phyloP scores from a whole-genome alignment of 2,113 vertebrate genomes.

The Nettapus auritus region DNA sequence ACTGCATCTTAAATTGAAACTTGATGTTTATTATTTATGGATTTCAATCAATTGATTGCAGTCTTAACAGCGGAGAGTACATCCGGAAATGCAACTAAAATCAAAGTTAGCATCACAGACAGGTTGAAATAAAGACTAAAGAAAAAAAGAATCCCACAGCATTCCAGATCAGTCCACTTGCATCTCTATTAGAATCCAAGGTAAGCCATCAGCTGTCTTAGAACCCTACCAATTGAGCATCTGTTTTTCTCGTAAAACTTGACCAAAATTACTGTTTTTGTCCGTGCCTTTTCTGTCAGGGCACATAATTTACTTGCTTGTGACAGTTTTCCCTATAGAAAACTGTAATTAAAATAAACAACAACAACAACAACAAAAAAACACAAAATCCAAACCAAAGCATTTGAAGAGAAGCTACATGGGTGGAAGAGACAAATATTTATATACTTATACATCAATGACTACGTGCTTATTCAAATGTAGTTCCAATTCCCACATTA shows the following conservation, averaged over 20 bases:
- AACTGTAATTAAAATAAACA: neutral
- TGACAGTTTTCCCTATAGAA: neutral
- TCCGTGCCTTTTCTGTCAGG: neutral
- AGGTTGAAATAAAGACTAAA: neutral
- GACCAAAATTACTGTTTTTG: neutral
- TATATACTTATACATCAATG: neutral
- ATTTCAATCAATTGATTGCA: conserved; percentile 42
- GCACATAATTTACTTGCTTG: neutral
- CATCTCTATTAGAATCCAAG: neutral
- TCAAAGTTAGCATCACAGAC: neutral
- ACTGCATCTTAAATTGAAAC: neutral
- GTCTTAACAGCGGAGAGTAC: conserved; percentile 10
- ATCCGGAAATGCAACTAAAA: conserved; percentile 23
- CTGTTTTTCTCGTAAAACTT: neutral
- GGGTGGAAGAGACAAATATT: neutral
- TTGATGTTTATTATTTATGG: conserved; percentile 14
- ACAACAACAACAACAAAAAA: neutral
- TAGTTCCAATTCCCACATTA: neutral
- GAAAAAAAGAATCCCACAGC: neutral
- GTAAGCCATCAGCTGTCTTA: neutral
- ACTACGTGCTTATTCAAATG: neutral
- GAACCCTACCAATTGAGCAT: neutral
- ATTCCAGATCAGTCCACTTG: neutral
- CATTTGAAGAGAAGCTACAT: neutral
- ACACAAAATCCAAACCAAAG: neutral